phyloP scores from a whole-genome alignment of 2,113 vertebrate genomes.

The Brachionichthys hirsutus region DNA sequence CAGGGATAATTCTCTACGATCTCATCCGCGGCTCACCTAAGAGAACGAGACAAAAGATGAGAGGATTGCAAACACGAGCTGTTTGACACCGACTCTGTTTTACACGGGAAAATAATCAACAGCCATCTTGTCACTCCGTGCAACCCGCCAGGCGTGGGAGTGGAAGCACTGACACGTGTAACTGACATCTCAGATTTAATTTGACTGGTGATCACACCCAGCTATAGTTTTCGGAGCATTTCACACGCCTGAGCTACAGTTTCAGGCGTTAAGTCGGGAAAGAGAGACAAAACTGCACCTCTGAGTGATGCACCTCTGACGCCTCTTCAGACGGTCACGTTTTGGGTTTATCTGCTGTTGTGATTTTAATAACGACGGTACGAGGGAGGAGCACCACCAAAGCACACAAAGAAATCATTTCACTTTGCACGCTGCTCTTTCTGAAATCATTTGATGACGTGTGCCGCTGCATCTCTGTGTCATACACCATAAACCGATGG shows the following conservation, averaged over 20 bases:
- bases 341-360: slow-evolving; percentile 48
- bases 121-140: slow-evolving; percentile 58
- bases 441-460: neutral
- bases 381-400: slow-evolving; percentile 13
- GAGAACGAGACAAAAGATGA: slow-evolving; percentile 43
- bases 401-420: neutral
- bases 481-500: too few species aligned
- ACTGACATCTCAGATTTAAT: slow-evolving; percentile 79
- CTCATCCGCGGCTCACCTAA: slow-evolving; percentile 1
- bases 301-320: slow-evolving; percentile 63
- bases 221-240: slow-evolving; percentile 73
- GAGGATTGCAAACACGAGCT: slow-evolving; percentile 28
- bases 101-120: slow-evolving; percentile 62
- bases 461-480: neutral
- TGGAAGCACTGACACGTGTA: slow-evolving; percentile 68
- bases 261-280: slow-evolving; percentile 74
- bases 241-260: slow-evolving; percentile 72
- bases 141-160: slow-evolving; percentile 66
- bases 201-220: slow-evolving; percentile 80
- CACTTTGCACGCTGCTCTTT: neutral
- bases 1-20: too few species aligned
- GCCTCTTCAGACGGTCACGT: slow-evolving; percentile 54
- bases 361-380: slow-evolving; percentile 31
- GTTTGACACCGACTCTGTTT: slow-evolving; percentile 47
- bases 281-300: slow-evolving; percentile 61